phyloP scores from a whole-genome alignment of 2,888 invertebrate species.

The Achlya flavicornis region DNA sequence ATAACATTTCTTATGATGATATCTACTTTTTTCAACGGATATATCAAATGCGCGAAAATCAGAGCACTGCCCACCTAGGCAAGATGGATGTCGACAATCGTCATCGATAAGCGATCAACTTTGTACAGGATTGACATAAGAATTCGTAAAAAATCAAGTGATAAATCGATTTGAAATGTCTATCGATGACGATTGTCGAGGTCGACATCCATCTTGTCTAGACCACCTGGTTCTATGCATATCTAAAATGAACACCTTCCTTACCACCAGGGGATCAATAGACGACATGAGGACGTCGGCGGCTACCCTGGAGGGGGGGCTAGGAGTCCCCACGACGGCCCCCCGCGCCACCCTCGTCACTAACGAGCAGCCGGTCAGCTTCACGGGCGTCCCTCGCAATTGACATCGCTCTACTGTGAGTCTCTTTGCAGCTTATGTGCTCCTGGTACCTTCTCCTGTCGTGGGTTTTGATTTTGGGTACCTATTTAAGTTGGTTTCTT shows the following conservation, averaged over 20 bases:
- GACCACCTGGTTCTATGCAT: too few species aligned
- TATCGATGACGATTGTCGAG: too few species aligned
- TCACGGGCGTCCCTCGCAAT: slow-evolving; percentile 86
- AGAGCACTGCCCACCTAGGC: too few species aligned
- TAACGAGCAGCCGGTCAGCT: slow-evolving; percentile 92
- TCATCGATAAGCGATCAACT: too few species aligned
- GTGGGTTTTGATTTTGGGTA: not conserved
- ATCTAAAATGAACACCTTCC: not conserved
- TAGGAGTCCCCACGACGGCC: slow-evolving; percentile 73
- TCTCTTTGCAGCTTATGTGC: slow-evolving; percentile 45
- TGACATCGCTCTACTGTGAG: slow-evolving; percentile 23
- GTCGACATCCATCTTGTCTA: too few species aligned
- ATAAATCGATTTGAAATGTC: too few species aligned
- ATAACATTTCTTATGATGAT: too few species aligned
- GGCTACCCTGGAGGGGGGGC: slow-evolving; percentile 75
- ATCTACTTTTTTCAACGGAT: too few species aligned
- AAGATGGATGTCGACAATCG: too few species aligned
- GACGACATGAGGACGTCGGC: slow-evolving; percentile 92
- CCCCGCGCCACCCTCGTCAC: slow-evolving; percentile 90
- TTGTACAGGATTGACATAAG: too few species aligned
- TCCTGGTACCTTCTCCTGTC: slow-evolving; percentile 34
- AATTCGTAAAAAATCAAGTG: too few species aligned
- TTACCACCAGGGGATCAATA: slow-evolving; percentile 86
- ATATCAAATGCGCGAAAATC: too few species aligned
- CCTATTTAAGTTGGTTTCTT: not conserved